These are phyloP conservation scores for Petrosia ficiformis DNA, from an alignment of 37 sponge, comb jelly and placozoan genomes.

Conservation along the genomic window DNA sequence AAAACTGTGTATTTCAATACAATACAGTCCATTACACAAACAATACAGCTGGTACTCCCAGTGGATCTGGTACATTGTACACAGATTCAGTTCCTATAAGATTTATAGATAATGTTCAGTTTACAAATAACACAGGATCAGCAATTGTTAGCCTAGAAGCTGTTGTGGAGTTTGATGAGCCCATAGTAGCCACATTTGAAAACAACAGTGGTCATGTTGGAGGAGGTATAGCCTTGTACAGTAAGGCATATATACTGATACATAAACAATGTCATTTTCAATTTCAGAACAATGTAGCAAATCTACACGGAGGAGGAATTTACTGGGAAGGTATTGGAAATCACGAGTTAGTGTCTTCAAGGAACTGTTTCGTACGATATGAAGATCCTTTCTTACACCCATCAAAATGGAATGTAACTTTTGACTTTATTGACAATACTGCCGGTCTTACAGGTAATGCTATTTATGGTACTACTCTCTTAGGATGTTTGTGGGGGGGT, in stretches of 20 bases:
- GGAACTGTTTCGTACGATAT: slow-evolving; percentile 52
- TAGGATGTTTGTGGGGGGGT: slow-evolving; percentile 37
- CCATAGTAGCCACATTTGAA: not conserved
- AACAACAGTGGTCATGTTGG: slow-evolving; percentile 20
- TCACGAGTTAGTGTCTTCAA: slow-evolving; percentile 16
- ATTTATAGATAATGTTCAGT: slow-evolving; percentile 2
- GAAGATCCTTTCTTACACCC: not conserved
- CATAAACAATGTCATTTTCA: not conserved
- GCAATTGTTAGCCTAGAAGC: slow-evolving; percentile 21
- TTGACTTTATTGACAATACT: slow-evolving; percentile 36
- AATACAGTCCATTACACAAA: slow-evolving; percentile 16
- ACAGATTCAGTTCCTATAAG: slow-evolving; percentile 14
- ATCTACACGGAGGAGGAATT: slow-evolving; percentile 26
- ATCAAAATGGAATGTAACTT: slow-evolving; percentile 12
- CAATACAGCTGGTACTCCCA: not conserved
- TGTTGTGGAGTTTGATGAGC: not conserved
- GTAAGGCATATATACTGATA: slow-evolving; percentile 10
- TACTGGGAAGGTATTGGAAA: slow-evolving; percentile 10
- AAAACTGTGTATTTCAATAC: slow-evolving; percentile 23
- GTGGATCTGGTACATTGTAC: slow-evolving; percentile 28
- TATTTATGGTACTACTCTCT: slow-evolving; percentile 41
- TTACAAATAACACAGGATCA: slow-evolving; percentile 28
- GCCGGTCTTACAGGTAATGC: slow-evolving; percentile 15
- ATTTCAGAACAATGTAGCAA: slow-evolving; percentile 19
- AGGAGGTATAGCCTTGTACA: slow-evolving; percentile 29